These are phyloP conservation scores for Hemicentrotus pulcherrimus DNA, from an alignment of 35 echinoderm and acorn worm species.

Conservation along the genomic window DNA sequence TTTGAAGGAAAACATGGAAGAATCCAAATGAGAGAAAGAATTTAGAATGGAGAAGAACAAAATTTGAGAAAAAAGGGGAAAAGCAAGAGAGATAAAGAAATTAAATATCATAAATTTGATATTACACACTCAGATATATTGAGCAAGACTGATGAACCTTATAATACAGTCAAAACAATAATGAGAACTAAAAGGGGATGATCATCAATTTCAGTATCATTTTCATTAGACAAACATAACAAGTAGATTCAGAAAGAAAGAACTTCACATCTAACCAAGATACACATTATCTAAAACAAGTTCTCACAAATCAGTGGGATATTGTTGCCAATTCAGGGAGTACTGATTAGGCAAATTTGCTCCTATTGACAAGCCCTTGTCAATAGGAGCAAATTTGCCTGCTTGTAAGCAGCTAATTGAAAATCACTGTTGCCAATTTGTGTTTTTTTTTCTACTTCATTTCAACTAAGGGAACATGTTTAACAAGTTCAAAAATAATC, in stretches of 20 bases:
- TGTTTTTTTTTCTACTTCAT: not conserved
- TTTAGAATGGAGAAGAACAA: too few relatives aligned
- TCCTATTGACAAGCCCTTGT: not conserved
- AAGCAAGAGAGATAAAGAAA: too few relatives aligned
- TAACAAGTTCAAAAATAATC: not conserved
- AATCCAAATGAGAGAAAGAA: too few relatives aligned
- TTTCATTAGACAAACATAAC: too few relatives aligned
- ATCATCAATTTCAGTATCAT: too few relatives aligned
- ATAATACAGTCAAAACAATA: too few relatives aligned
- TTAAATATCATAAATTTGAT: too few relatives aligned
- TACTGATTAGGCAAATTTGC: not conserved
- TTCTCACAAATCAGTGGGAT: not conserved
- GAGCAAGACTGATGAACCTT: too few relatives aligned
- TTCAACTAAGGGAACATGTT: not conserved
- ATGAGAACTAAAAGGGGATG: too few relatives aligned
- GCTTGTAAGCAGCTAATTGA: too few relatives aligned
- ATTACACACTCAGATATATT: too few relatives aligned
- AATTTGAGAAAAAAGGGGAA: too few relatives aligned
- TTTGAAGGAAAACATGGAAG: not conserved
- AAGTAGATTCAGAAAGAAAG: not conserved
- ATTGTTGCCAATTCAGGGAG: not conserved
- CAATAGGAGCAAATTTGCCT: not conserved
- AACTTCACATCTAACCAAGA: not conserved
- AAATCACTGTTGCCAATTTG: not conserved
- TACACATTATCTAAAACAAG: not conserved